These are phyloP conservation scores for Prunella fulvescens DNA, from an alignment of 2,113 vertebrate species.

Conservation along the genomic window DNA sequence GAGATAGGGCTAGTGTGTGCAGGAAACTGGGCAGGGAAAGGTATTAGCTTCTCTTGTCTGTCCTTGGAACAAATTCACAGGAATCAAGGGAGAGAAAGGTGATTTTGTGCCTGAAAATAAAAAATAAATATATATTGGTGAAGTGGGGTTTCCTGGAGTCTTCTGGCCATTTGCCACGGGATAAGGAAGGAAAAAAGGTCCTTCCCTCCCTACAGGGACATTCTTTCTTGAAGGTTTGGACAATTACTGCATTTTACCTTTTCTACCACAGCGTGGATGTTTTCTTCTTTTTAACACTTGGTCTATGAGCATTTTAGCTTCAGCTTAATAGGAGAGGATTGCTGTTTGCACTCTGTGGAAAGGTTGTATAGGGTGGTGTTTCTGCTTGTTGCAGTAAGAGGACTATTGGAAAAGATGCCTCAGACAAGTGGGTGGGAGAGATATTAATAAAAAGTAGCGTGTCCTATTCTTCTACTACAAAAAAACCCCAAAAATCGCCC, in stretches of 20 bases:
- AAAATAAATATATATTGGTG: slow-evolving; percentile 35
- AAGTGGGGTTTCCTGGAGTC: slow-evolving; percentile 5
- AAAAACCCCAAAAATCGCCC: neutral
- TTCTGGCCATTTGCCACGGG: slow-evolving; percentile 36
- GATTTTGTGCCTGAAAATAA: slow-evolving; percentile 44
- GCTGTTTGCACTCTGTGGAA: slow-evolving; percentile 27
- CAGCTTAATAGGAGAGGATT: slow-evolving; percentile 52
- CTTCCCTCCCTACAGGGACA: neutral
- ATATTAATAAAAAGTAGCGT: neutral
- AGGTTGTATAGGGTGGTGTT: neutral
- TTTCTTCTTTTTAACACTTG: slow-evolving; percentile 47
- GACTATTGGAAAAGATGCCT: slow-evolving; percentile 29
- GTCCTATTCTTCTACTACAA: neutral
- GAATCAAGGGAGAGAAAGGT: slow-evolving; percentile 3
- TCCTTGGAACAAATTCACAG: neutral
- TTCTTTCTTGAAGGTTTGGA: slow-evolving; percentile 56
- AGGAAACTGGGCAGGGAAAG: neutral
- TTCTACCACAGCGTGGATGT: slow-evolving; percentile 7
- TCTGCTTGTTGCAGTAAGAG: slow-evolving; percentile 32
- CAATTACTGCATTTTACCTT: slow-evolving; percentile 57
- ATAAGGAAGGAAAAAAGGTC: neutral
- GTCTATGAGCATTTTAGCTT: slow-evolving; percentile 52
- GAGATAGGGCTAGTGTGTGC: neutral
- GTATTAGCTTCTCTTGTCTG: neutral
- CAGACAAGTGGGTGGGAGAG: neutral